Base-by-base conservation (phyloP, 2,113 vertebrate genomes). In the Phylloscopus trochilus region DNA sequence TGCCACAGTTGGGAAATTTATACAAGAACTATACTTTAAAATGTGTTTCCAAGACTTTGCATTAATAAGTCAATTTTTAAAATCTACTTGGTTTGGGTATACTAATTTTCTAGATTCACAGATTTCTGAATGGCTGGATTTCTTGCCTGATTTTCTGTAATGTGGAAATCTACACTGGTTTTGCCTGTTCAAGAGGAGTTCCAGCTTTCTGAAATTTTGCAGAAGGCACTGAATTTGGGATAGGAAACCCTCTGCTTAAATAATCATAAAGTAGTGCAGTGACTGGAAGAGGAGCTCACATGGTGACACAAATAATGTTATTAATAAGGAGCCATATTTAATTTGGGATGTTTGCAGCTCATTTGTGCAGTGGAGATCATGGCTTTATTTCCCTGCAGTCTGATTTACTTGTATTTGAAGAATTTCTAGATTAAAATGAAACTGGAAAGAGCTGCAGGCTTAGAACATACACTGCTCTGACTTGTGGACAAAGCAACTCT, bases 161-260 rank as follows among this genome's bases (percentile, higher is more conserved):
- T 2, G 1, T 18, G 24, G 47, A 66, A 26, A 0, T 14, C 52
- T 78, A 4, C 1, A 2, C 8, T 63, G 51, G 16, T 68, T 77
- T 90, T 78, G 30, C 24, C 55, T 74, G 1, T 31, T 77, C 41
- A 44, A 64, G 46, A 73, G 15, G 28, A 80, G 6, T 66, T 31
- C 9, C 28, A 66, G 28, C 33, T 83, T 89, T 83, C 56, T 72
- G 83, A 72, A 47, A 41, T 74, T 46, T 83, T 60, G 66, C 41
- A 78, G 49, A 68, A 74, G 27, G 15, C n/a, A 15, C 35, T 56
- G 59, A 63, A 60, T 81, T 77, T 81, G 35, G 39, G 19, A 78
- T 59, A 62, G 59, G 47, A 75, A 82, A 23, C 12, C 4, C 46
- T 69, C 51, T 87, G 20, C 24, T 72, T 82, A 73, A 53, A 37